Percentiles rank a stretch among this genome's conserved stretches.
phyloP scores from a whole-genome alignment of 1,140 invertebrate genomes.

The Ericerus pela region DNA sequence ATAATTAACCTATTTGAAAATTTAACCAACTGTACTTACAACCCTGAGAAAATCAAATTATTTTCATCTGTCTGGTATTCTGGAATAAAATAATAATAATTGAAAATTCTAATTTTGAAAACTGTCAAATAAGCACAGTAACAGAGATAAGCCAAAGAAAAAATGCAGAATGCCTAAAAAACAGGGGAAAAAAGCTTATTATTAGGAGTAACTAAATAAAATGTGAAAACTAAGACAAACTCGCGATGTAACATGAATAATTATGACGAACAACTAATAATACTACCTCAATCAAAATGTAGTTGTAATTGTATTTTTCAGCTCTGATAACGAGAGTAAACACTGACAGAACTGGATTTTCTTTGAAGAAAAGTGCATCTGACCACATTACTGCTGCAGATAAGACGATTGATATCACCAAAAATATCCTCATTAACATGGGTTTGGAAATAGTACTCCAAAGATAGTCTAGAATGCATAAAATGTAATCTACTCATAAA shows the following conservation, averaged over 20 bases:
- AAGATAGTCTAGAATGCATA: constrained; percentile 90
- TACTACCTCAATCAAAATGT: constrained; percentile 91
- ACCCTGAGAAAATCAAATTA: constrained; percentile 93
- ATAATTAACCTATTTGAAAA: background rate
- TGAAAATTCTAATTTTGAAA: constrained; percentile 87
- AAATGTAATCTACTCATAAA: no score
- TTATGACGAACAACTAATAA: no score
- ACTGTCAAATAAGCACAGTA: constrained; percentile 97
- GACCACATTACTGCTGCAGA: constrained; percentile 93
- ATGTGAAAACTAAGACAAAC: constrained; percentile 9
- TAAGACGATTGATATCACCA: constrained; percentile 57
- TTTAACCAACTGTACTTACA: constrained; percentile 36
- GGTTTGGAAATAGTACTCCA: constrained; percentile 65
- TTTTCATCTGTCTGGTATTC: constrained; percentile 98
- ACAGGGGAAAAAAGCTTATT: constrained; percentile 5
- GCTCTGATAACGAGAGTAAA: constrained; percentile 84
- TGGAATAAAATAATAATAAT: constrained; percentile 91
- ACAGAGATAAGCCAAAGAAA: constrained; percentile 85
- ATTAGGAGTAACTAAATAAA: constrained; percentile 10
- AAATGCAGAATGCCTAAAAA: constrained; percentile 66
- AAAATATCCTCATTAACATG: constrained; percentile 55
- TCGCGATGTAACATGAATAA: no score
- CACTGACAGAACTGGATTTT: constrained; percentile 76
- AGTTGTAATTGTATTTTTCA: constrained; percentile 71
- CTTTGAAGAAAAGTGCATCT: constrained; percentile 93